Evolutionary conservation across 2,113 vertebrate species (phyloP).

Genomic region (Cryptomyrus ogoouensis): DNA sequence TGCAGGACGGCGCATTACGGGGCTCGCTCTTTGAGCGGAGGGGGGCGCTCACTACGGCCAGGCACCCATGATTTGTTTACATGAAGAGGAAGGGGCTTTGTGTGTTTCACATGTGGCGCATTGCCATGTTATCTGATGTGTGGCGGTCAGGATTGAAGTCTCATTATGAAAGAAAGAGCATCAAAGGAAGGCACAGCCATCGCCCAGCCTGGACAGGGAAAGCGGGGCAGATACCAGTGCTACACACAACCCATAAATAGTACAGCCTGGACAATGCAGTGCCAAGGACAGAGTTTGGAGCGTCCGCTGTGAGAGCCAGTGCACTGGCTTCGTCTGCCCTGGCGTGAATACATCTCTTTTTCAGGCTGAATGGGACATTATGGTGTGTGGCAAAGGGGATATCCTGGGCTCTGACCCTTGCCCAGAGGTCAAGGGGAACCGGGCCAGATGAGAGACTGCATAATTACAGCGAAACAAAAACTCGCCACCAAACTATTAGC

Average conservation of each 20-base stretch:
- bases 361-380: slow-evolving; percentile 47
- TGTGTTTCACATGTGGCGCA: slow-evolving; percentile 27
- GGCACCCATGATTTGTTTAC: background rate
- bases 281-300: slow-evolving; percentile 4
- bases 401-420: slow-evolving; percentile 49
- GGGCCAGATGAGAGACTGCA: slow-evolving; percentile 41
- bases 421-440: slow-evolving; percentile 44
- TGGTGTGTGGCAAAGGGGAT: slow-evolving; percentile 40
- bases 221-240: background rate
- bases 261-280: background rate
- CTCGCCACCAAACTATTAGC: slow-evolving; percentile 22
- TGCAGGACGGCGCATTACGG: background rate
- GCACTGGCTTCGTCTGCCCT: background rate
- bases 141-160: background rate
- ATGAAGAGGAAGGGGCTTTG: slow-evolving; percentile 35
- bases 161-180: background rate
- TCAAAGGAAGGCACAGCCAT: background rate
- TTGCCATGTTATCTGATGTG: slow-evolving; percentile 35
- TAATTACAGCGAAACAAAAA: slow-evolving; percentile 52
- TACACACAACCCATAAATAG: background rate
- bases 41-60: background rate
- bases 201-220: background rate
- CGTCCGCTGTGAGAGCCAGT: background rate
- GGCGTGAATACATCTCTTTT: slow-evolving; percentile 17
- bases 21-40: background rate